phyloP scores from a whole-genome alignment of 2,888 invertebrate genomes.

The Parasteatoda lunata region DNA sequence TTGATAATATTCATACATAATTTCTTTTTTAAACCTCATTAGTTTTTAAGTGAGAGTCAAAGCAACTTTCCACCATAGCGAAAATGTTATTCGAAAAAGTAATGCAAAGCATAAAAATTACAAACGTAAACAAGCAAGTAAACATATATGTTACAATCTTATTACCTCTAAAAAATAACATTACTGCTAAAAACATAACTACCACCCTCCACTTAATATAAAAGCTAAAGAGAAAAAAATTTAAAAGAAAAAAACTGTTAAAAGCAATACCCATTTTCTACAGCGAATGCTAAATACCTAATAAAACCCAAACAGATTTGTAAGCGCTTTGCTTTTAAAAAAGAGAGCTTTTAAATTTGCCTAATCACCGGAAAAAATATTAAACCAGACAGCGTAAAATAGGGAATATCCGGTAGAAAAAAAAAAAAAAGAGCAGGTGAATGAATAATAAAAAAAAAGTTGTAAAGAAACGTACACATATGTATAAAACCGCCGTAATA shows the following conservation, averaged over 20 bases:
- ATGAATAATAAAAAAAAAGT: slow-evolving; percentile 30
- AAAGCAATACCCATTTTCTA: slow-evolving; percentile 18
- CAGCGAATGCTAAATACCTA: slow-evolving; percentile 49
- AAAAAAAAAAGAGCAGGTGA: slow-evolving; percentile 18
- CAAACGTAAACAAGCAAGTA: not conserved
- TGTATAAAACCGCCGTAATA: slow-evolving; percentile 57
- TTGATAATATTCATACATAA: too few relatives aligned
- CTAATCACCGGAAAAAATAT: slow-evolving; percentile 68
- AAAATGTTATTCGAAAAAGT: not conserved
- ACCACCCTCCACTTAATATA: not conserved
- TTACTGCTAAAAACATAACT: slow-evolving; percentile 4
- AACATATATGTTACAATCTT: not conserved
- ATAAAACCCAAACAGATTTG: slow-evolving; percentile 57
- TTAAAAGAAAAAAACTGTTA: not conserved
- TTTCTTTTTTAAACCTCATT: not conserved
- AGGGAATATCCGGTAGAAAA: not conserved
- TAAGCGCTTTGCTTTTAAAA: slow-evolving; percentile 42
- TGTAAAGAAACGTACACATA: not conserved
- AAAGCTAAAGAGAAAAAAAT: slow-evolving; percentile 10
- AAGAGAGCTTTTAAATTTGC: slow-evolving; percentile 58
- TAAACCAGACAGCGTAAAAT: slow-evolving; percentile 44
- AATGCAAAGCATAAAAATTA: not conserved
- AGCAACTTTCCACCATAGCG: not conserved
- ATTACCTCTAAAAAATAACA: not conserved
- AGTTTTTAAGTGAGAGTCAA: not conserved